Evolutionary conservation across 2,797 vertebrate species (phyloP).

Genomic region (Echiichthys vipera): DNA sequence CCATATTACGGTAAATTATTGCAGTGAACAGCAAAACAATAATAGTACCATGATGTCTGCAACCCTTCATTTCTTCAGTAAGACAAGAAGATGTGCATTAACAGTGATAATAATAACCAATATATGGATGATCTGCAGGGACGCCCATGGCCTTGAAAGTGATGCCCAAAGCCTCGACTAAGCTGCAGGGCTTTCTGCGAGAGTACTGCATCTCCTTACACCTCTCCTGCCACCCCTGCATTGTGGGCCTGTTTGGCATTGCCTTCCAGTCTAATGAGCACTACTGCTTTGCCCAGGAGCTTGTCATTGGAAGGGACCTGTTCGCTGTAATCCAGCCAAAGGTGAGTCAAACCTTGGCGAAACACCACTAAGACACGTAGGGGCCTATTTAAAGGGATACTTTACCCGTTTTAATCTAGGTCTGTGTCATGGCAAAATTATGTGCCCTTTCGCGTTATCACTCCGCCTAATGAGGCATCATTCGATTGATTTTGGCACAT

Average conservation of each 20-base stretch:
- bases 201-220: constrained; percentile 89
- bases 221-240: constrained; percentile 87
- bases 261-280: constrained; percentile 87
- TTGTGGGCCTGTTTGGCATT: constrained; percentile 87
- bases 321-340: constrained; percentile 89
- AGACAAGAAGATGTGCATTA: background rate
- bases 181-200: constrained; percentile 86
- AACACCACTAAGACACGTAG: background rate
- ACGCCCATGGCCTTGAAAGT: constrained; percentile 90
- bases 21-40: background rate
- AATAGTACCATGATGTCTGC: too few species aligned
- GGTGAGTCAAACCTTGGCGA: constrained; percentile 65
- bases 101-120: constrained; percentile 4
- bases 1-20: background rate
- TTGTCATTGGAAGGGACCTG: constrained; percentile 84
- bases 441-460: too few species aligned
- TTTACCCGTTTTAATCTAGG: too few species aligned
- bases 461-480: too few species aligned
- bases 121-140: constrained; percentile 70
- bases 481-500: too few species aligned
- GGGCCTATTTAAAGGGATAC: too few species aligned
- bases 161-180: constrained; percentile 86
- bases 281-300: constrained; percentile 89
- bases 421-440: too few species aligned
- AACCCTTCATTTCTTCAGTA: background rate